Base-by-base conservation (phyloP, 1,140 invertebrate species). In the Solenopsis invicta region DNA sequence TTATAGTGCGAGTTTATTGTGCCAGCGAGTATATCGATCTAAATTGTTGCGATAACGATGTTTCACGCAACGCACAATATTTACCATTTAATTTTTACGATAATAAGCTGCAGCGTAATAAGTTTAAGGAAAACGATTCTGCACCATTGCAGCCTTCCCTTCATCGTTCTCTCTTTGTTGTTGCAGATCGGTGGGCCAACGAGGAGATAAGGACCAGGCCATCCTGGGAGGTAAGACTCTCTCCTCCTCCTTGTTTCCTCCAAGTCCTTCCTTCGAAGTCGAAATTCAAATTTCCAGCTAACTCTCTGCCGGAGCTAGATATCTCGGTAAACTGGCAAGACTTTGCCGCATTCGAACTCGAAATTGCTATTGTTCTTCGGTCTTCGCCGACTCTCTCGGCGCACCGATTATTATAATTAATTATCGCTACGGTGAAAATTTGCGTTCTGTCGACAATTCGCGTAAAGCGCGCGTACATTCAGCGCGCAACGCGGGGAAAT, bases 361-460 rank as follows among this genome's bases (percentile, higher is more conserved):
- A 84, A 84, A 75, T 84, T 74, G 9, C 80, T 84, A 84, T 84
- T 75, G 69, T 84, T 75, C 41, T 34, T n/a, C 41, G 80, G n/a
- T 75, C 54, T 74, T 21, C 80, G 1, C 24, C 41, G 34, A 61
- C 56, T 84, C 54, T 74, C 54, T 29, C 77, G 13, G 77, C 62
- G n/a, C 41, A 8, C 69, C 69, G 80, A 75, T 84, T 75, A 84
- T 74, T 84, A 62, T 84, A 84, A 84, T 84, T 84, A 84, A 84
- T 84, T 84, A 74, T 74, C 54, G 13, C 41, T 50, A 74, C 37
- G 52, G 24, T 12, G 80, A 84, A 74, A 61, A 75, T 81, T 69
- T 52, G 62, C 48, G 34, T 62, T n/a, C 54, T 37, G 52, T 61
- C 41, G 54, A 84, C 69, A 34, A 50, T 75, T 54, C 62, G n/a